These are phyloP conservation scores for Pangasius sanitwongsei DNA, from an alignment of 2,797 vertebrate species.

Conservation along the genomic window DNA sequence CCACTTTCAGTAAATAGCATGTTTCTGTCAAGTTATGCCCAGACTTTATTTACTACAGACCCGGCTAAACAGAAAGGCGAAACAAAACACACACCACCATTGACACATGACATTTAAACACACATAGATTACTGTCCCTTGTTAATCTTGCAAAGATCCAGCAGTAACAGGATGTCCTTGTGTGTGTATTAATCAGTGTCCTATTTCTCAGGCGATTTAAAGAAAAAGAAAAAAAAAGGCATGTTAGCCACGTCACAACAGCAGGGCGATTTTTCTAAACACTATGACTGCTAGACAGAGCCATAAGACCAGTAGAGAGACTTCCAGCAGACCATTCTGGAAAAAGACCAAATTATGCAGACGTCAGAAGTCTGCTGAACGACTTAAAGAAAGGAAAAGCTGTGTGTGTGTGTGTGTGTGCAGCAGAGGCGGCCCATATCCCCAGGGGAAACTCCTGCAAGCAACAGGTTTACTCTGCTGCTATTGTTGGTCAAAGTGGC, in stretches of 20 bases:
- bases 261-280: neutral
- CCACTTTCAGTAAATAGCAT: constrained; percentile 21
- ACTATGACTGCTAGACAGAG: neutral
- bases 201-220: neutral
- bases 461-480: constrained; percentile 36
- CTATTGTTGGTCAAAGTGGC: constrained; percentile 48
- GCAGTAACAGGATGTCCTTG: neutral
- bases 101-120: neutral
- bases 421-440: constrained; percentile 23
- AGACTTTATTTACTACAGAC: constrained; percentile 6
- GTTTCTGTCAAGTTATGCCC: neutral
- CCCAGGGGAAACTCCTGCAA: constrained; percentile 44
- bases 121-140: neutral
- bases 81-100: constrained; percentile 6
- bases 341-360: constrained; percentile 7
- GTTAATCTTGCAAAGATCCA: neutral
- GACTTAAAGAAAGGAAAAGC: constrained; percentile 39
- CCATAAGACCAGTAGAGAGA: neutral
- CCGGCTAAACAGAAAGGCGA: neutral
- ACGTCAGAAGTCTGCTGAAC: constrained; percentile 24
- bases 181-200: neutral
- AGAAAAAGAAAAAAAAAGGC: neutral
- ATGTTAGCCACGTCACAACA: neutral
- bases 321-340: constrained; percentile 21
- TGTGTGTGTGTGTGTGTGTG: constrained; percentile 33